Evolutionary conservation across 2,113 vertebrate genomes (phyloP).

Genomic region (Lepisosteus oculatus): DNA sequence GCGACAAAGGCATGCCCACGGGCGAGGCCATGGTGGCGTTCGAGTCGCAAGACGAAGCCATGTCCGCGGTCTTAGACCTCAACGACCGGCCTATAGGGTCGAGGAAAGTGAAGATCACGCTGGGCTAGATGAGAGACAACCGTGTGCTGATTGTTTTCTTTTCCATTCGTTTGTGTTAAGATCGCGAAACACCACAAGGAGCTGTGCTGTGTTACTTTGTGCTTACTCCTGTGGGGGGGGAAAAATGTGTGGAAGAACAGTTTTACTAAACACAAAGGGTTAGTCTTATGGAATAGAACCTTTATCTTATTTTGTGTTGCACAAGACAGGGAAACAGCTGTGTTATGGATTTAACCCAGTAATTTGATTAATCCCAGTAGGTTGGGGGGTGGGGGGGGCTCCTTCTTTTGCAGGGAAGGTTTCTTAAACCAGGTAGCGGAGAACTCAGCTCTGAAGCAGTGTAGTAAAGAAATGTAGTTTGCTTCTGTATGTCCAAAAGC

Average conservation of each 20-base stretch:
- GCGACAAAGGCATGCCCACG: slow-evolving; percentile 94
- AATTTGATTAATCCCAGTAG: slow-evolving; percentile 18
- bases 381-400: slow-evolving; percentile 10
- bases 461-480: slow-evolving; percentile 20
- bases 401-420: slow-evolving; percentile 12
- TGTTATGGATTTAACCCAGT: slow-evolving; percentile 14
- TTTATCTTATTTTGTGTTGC: too few species aligned
- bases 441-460: slow-evolving; percentile 31
- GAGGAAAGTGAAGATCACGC: slow-evolving; percentile 92
- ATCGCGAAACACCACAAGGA: background rate
- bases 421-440: slow-evolving; percentile 22
- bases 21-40: slow-evolving; percentile 98
- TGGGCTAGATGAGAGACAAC: slow-evolving; percentile 67
- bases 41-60: slow-evolving; percentile 91
- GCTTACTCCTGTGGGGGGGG: slow-evolving; percentile 2
- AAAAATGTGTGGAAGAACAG: too few species aligned
- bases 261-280: too few species aligned
- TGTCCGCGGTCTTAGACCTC: slow-evolving; percentile 92
- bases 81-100: slow-evolving; percentile 97
- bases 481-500: slow-evolving; percentile 13
- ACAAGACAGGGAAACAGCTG: background rate
- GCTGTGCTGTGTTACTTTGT: slow-evolving; percentile 13
- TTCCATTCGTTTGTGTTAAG: background rate
- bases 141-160: slow-evolving; percentile 1
- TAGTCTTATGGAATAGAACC: too few species aligned